Evolutionary conservation across 2,797 vertebrate species (phyloP).

Genomic region (Diglossa cyanea): DNA sequence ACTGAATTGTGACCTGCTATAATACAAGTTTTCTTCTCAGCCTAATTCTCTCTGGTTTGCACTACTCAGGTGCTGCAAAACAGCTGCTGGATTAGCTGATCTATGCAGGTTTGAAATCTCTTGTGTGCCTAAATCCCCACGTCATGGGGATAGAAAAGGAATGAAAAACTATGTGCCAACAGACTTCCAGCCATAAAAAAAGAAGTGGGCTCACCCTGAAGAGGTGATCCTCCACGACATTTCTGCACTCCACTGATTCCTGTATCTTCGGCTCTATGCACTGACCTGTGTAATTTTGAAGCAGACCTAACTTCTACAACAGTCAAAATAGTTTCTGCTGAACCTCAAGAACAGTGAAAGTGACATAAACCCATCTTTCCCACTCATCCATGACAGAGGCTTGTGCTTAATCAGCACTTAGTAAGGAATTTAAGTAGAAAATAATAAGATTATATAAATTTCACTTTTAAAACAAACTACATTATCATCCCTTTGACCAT

Average conservation of each 20-base stretch:
- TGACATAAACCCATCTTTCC: not conserved
- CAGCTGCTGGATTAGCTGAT: conserved; percentile 3
- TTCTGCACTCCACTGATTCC: not conserved
- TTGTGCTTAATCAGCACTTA: not conserved
- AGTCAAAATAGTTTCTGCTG: not conserved
- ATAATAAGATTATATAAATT: conserved; percentile 2
- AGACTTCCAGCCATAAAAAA: not conserved
- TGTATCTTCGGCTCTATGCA: not conserved
- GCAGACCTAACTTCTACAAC: not conserved
- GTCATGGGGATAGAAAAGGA: not conserved
- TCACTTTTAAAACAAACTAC: conserved; percentile 30
- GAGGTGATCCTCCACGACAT: not conserved
- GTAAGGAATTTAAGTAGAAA: not conserved
- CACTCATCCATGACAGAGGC: not conserved
- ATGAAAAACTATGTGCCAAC: not conserved
- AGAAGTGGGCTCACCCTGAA: not conserved
- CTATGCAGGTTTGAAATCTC: not conserved
- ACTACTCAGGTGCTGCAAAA: conserved; percentile 13
- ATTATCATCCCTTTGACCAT: not conserved
- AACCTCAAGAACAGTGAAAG: not conserved
- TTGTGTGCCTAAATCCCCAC: not conserved
- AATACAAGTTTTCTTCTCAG: not conserved
- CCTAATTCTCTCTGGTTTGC: not conserved
- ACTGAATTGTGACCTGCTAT: conserved; percentile 19
- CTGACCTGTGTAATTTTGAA: not conserved